Evolutionary conservation across 2,888 invertebrate genomes (phyloP).

Genomic region (Hemistola chrysoprasaria): DNA sequence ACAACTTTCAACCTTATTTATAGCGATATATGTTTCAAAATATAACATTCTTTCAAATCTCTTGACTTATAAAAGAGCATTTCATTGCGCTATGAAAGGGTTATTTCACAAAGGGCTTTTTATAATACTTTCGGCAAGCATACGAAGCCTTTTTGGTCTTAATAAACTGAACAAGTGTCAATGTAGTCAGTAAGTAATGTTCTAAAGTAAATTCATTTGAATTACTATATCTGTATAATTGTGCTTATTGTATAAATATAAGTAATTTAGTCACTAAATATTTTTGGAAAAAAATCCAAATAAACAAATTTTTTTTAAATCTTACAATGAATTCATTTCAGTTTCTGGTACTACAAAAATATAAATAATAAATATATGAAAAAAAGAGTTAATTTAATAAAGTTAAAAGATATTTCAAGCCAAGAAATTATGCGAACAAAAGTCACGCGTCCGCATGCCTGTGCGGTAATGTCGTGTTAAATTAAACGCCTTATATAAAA

Average conservation of each 20-base stretch:
- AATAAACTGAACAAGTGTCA: constrained; percentile 52
- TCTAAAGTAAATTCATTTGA: constrained; percentile 10
- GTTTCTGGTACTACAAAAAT: too few species aligned
- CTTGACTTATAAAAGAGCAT: constrained; percentile 72
- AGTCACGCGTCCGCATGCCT: too few species aligned
- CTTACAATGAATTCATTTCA: too few species aligned
- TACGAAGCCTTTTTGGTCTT: constrained; percentile 56
- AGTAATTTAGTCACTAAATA: too few species aligned
- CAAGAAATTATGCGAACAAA: too few species aligned
- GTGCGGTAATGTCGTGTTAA: too few species aligned
- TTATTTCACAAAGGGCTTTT: constrained; percentile 70
- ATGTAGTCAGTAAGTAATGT: constrained; percentile 55
- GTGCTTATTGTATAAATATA: neutral
- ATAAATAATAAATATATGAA: too few species aligned
- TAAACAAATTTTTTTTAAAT: too few species aligned
- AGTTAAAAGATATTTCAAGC: too few species aligned
- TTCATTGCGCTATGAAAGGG: constrained; percentile 65
- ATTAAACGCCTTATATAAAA: too few species aligned
- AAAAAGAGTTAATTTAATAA: too few species aligned
- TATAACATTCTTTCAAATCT: constrained; percentile 25
- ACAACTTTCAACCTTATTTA: constrained; percentile 12
- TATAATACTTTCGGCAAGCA: constrained; percentile 69
- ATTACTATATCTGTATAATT: constrained; percentile 29
- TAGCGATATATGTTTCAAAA: constrained; percentile 9
- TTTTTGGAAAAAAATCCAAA: too few species aligned